These are phyloP conservation scores for Caenorhabditis remanei DNA, from an alignment of 1,140 invertebrate species.

Conservation along the genomic window DNA sequence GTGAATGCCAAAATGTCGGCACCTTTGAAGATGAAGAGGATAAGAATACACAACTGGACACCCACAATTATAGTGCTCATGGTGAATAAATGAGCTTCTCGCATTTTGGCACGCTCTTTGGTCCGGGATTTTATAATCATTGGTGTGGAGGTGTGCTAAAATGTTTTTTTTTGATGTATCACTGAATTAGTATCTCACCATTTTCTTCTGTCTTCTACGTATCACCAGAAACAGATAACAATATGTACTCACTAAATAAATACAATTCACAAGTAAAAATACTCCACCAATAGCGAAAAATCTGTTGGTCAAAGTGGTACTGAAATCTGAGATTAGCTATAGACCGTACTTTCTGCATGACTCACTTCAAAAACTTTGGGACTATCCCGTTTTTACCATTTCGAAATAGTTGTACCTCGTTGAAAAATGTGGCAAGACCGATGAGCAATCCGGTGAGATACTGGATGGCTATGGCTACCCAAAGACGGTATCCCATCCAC, in stretches of 20 bases:
- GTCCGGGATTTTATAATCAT: not conserved
- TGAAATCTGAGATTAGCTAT: not conserved
- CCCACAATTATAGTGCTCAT: conserved; percentile 44
- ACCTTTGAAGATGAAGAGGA: conserved; percentile 23
- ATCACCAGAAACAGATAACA: conserved; percentile 34
- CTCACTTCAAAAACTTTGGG: conserved; percentile 54
- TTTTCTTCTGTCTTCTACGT: not conserved
- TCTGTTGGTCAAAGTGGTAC: conserved; percentile 13
- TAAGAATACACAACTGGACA: conserved; percentile 45
- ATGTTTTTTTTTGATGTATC: no score
- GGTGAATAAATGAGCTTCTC: conserved; percentile 8
- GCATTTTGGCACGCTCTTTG: not conserved
- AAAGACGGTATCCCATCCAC: conserved; percentile 29
- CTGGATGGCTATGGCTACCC: conserved; percentile 27
- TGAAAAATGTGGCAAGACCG: conserved; percentile 11
- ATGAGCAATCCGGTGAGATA: conserved; percentile 6
- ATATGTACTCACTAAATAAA: conserved; percentile 28
- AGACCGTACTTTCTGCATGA: not conserved
- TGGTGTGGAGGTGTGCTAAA: not conserved
- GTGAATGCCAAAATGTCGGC: conserved; percentile 19
- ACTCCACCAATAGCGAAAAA: conserved; percentile 51
- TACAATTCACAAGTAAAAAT: conserved; percentile 28
- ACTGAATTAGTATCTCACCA: not conserved
- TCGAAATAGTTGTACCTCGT: not conserved
- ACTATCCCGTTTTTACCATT: conserved; percentile 10